Base-by-base conservation (phyloP, 2,888 invertebrate genomes). In the Scaptomyza cyrtandrae region DNA sequence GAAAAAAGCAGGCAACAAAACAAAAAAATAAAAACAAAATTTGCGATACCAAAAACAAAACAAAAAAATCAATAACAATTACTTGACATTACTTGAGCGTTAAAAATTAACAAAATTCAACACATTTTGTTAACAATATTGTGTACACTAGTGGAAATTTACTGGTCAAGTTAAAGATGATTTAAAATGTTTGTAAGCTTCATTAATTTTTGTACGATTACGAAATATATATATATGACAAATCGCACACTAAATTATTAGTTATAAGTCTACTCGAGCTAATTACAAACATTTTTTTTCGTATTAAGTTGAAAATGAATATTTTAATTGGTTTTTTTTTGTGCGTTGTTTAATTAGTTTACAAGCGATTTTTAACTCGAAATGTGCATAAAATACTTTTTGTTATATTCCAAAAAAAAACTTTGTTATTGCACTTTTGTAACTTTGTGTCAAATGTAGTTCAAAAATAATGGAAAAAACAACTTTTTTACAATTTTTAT, bases 41-140 rank as follows among this genome's bases (percentile, higher is more conserved):
- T 60, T 53, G 57, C 53, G 46, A 48, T 62, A 54, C 14, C 49
- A 59, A 66, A 60, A 64, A 66, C 31, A 16, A 16, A 41, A 16
- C 9, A 64, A 54, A 75, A 75, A 83, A 85, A 85, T 85, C 85
- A 86, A 85, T 85, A 85, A 79, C 85, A 86, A 80, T 84, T 84
- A 74, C 78, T 84, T 86, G 85, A 75, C 85, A 84, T 84, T 84
- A 86, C 59, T 55, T 55, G 71, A 53, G 57, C 61, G 65, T 58
- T 69, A 78, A 71, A 62, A 65, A 62, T 19, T 56, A 58, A 49
- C 49, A 19, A 64, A 65, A 64, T 37, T 71, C 44, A 69, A 69
- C 45, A 66, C 49, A 65, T 24, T 27, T 41, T 29, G 44, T 54
- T 31, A n/a, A 27, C 19, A 35, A 13, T 6, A 35, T 50, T 48